Conservation (phyloP, 2,797 vertebrate species). For the Gymnoscopelus microlampas region DNA sequence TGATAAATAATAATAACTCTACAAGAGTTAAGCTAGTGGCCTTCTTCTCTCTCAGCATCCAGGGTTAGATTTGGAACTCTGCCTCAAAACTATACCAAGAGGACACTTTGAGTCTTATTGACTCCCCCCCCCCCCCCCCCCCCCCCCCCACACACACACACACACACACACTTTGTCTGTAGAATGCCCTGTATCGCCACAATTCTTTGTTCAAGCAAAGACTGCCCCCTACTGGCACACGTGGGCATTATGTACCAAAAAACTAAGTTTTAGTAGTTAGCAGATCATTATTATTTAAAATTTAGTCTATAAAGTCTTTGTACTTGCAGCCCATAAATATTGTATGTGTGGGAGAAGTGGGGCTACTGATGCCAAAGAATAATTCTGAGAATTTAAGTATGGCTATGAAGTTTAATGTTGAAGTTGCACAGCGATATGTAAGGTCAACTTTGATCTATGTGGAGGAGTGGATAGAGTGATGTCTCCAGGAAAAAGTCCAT, state of each 20-base stretch:
- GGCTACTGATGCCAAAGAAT: too few relatives aligned
- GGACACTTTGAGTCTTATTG: slow-evolving; percentile 4
- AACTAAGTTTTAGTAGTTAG: background rate
- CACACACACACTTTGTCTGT: background rate
- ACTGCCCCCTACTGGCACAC: slow-evolving; percentile 67
- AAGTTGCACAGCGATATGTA: too few relatives aligned
- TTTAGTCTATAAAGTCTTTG: too few relatives aligned
- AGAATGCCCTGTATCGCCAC: background rate
- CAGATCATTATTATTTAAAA: background rate
- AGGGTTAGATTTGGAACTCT: background rate
- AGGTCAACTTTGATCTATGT: too few relatives aligned
- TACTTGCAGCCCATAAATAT: too few relatives aligned
- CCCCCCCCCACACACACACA: background rate
- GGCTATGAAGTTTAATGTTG: too few relatives aligned
- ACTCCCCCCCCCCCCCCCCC: too few relatives aligned
- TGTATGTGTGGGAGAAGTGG: too few relatives aligned
- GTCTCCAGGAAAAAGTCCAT: too few relatives aligned
- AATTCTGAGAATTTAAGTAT: too few relatives aligned
- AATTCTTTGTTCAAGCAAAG: slow-evolving; percentile 50
- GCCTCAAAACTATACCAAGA: slow-evolving; percentile 23
- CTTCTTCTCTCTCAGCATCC: slow-evolving; percentile 5
- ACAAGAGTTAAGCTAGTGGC: slow-evolving; percentile 34
- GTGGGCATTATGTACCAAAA: slow-evolving; percentile 20
- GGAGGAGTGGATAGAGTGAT: too few relatives aligned
- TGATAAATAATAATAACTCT: slow-evolving; percentile 88